Conservation (phyloP, 2,888 invertebrate species). For the Chaitophorus viminalis region DNA sequence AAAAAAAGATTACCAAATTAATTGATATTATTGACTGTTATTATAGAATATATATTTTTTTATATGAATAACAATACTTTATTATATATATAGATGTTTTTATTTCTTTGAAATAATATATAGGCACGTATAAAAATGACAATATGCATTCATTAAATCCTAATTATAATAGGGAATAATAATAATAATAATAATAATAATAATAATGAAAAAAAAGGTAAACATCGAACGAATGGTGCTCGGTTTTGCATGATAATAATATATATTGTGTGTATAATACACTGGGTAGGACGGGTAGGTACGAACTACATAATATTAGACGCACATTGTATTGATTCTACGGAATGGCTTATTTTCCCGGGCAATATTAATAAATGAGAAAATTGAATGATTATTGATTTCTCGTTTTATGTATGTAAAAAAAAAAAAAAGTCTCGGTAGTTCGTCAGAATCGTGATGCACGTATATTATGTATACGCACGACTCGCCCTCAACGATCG, state of each 20-base stretch:
- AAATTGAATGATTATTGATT: no score
- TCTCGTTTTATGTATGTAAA: no score
- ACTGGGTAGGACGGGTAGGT: no score
- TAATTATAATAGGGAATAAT: neutral
- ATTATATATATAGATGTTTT: neutral
- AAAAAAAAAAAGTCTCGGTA: no score
- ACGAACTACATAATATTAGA: no score
- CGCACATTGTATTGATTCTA: neutral
- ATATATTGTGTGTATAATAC: neutral
- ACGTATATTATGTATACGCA: no score
- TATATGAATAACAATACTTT: neutral
- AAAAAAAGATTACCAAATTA: constrained; percentile 24
- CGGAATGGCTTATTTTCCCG: neutral
- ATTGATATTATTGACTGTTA: constrained; percentile 28
- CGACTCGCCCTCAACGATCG: no score
- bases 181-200: no score
- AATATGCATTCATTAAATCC: neutral
- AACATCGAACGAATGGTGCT: neutral
- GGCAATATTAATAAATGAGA: neutral
- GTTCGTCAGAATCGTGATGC: no score
- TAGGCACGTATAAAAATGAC: neutral
- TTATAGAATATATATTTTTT: neutral
- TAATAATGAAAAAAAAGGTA: neutral
- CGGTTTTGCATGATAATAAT: neutral
- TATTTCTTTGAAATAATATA: neutral